phyloP scores from a whole-genome alignment of 2,113 vertebrate genomes.

The Heterotis niloticus region DNA sequence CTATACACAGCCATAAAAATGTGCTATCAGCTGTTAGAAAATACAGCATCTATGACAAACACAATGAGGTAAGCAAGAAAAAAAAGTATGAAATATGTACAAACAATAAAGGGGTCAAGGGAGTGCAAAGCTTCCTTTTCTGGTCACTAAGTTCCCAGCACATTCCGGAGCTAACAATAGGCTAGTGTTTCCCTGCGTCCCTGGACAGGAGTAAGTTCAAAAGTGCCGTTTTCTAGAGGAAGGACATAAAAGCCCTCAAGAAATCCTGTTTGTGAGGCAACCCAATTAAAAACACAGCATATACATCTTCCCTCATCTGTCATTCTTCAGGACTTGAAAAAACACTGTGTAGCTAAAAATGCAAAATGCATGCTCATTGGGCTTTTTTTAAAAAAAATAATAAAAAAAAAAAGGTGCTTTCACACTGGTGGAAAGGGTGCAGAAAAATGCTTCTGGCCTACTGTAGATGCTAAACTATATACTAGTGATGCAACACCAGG shows the following conservation, averaged over 20 bases:
- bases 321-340: too few species aligned
- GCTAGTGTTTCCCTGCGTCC: conserved; percentile 39
- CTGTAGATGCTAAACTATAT: too few species aligned
- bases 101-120: conserved; percentile 30
- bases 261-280: conserved; percentile 33
- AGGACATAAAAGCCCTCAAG: conserved; percentile 29
- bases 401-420: too few species aligned
- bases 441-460: too few species aligned
- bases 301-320: too few species aligned
- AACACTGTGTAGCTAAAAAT: too few species aligned
- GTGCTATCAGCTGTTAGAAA: not conserved
- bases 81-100: conserved; percentile 21
- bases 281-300: not conserved
- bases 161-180: conserved; percentile 48
- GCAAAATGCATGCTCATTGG: too few species aligned
- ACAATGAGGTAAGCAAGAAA: conserved; percentile 17
- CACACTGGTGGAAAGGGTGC: too few species aligned
- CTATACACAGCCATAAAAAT: not conserved
- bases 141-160: conserved; percentile 33
- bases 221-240: conserved; percentile 29
- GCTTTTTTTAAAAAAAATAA: too few species aligned
- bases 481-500: too few species aligned
- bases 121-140: conserved; percentile 35
- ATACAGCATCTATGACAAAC: not conserved
- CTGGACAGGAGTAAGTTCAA: conserved; percentile 35